These are phyloP conservation scores for Temnopleurus reevesii DNA, from an alignment of 53 echinoderm and acorn worm genomes.

Conservation along the genomic window DNA sequence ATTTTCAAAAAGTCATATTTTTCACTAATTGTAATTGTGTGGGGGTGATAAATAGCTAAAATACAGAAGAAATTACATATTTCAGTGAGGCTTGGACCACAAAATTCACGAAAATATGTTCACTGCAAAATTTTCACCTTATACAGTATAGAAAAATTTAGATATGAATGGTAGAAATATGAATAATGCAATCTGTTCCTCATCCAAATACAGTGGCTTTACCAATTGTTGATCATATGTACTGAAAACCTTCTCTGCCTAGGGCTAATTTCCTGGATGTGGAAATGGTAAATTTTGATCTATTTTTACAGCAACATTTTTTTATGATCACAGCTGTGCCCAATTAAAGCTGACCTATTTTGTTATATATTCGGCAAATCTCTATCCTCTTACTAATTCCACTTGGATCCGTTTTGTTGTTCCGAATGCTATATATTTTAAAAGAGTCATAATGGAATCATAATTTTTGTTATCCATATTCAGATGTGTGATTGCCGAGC, in stretches of 20 bases:
- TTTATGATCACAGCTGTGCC: slow-evolving; percentile 27
- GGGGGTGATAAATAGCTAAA: too few relatives aligned
- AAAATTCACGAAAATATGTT: too few relatives aligned
- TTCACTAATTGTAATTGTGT: too few relatives aligned
- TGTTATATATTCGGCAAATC: slow-evolving; percentile 41
- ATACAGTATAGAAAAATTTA: too few relatives aligned
- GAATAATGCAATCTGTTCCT: slow-evolving; percentile 23
- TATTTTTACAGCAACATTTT: slow-evolving; percentile 55
- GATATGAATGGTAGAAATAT: too few relatives aligned
- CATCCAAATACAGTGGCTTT: not conserved
- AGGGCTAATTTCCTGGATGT: slow-evolving; percentile 46
- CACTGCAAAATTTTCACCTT: too few relatives aligned
- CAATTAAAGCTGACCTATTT: slow-evolving; percentile 57
- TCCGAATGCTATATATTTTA: not conserved
- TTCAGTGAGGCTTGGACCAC: too few relatives aligned
- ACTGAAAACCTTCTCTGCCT: slow-evolving; percentile 52
- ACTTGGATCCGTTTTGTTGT: slow-evolving; percentile 37
- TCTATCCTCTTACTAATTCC: slow-evolving; percentile 35
- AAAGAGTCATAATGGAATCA: slow-evolving; percentile 6
- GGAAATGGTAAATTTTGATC: slow-evolving; percentile 59
- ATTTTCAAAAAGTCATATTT: too few relatives aligned
- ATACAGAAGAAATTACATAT: too few relatives aligned
- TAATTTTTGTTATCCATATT: not conserved
- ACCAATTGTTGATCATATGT: slow-evolving; percentile 42
- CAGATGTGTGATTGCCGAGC: not conserved